phyloP scores from a whole-genome alignment of 2,797 vertebrate species.

The Babyrousa celebensis region DNA sequence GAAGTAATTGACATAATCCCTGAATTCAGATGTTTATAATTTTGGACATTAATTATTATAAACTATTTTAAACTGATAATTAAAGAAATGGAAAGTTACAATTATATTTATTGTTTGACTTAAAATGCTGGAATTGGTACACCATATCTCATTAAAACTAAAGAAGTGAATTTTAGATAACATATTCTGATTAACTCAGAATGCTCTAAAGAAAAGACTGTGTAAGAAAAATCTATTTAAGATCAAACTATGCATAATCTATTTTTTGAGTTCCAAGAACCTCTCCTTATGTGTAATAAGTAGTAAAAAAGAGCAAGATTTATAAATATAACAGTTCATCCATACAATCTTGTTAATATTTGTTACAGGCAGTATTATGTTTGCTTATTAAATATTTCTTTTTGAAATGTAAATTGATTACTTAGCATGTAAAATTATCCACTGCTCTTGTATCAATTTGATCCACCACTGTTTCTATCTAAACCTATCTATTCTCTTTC shows the following conservation, averaged over 20 bases:
- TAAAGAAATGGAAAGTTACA: not conserved
- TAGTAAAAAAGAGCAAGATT: not conserved
- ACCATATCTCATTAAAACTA: not conserved
- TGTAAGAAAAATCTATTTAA: conserved; percentile 17
- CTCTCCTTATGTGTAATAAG: conserved; percentile 10
- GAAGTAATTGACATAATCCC: not conserved
- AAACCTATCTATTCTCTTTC: not conserved
- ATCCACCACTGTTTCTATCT: not conserved
- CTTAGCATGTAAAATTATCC: not conserved
- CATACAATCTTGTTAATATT: not conserved
- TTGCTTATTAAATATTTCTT: conserved; percentile 43
- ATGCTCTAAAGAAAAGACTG: not conserved
- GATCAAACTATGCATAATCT: not conserved
- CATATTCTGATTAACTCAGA: conserved; percentile 48
- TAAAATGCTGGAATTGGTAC: conserved; percentile 2
- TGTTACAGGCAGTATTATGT: not conserved
- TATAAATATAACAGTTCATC: conserved; percentile 17
- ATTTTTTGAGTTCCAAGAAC: not conserved
- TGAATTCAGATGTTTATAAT: not conserved
- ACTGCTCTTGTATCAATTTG: conserved; percentile 2
- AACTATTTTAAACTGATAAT: conserved; percentile 21
- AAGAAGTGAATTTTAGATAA: not conserved
- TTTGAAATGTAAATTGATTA: conserved; percentile 21
- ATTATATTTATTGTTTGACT: conserved; percentile 19
- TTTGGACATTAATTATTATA: conserved; percentile 16